Evolutionary conservation across 2,797 vertebrate genomes (phyloP).

Genomic region (Botia almorhae): DNA sequence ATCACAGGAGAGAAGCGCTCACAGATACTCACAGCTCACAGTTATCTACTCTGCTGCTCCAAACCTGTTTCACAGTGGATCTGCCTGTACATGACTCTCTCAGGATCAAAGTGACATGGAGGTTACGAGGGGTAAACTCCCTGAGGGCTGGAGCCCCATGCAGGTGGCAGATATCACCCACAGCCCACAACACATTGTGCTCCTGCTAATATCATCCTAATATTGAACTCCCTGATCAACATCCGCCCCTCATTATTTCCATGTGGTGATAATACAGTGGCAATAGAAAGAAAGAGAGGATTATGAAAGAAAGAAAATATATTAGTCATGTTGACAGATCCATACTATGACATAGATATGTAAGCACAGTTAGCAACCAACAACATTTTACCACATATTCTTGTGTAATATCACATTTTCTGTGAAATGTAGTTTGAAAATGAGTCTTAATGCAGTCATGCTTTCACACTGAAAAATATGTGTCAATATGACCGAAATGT

Average conservation of each 20-base stretch:
- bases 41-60: conserved; percentile 82
- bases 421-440: too few species aligned
- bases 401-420: too few species aligned
- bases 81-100: conserved; percentile 46
- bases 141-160: conserved; percentile 90
- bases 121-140: conserved; percentile 69
- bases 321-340: not conserved
- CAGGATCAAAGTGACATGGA: too few species aligned
- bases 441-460: too few species aligned
- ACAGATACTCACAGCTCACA: conserved; percentile 69
- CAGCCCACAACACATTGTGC: conserved; percentile 97
- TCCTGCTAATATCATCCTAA: conserved; percentile 97
- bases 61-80: conserved; percentile 46
- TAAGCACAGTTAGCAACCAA: too few species aligned
- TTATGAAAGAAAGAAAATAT: conserved; percentile 37
- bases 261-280: conserved; percentile 41
- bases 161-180: conserved; percentile 98
- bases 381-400: too few species aligned
- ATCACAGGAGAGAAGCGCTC: conserved; percentile 42
- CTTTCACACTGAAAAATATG: too few species aligned
- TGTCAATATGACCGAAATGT: too few species aligned
- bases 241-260: too few species aligned
- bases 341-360: too few species aligned
- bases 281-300: conserved; percentile 48
- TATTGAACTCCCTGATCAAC: too few species aligned